These are phyloP conservation scores for Caradrina clavipalpis DNA, from an alignment of 2,888 invertebrate genomes.

Conservation along the genomic window DNA sequence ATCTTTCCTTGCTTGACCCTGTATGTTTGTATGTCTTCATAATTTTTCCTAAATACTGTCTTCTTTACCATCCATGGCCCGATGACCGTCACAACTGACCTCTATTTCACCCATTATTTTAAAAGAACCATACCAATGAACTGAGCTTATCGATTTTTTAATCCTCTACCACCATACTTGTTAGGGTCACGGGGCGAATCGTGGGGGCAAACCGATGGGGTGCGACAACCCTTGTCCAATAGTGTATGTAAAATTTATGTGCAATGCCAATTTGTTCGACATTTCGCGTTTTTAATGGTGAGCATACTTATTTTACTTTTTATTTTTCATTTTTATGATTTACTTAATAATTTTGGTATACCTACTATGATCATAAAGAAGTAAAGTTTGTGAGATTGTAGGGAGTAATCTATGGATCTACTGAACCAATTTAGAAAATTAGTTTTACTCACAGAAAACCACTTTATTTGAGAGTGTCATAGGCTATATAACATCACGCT, in stretches of 20 bases:
- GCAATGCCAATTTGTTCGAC: slow-evolving; percentile 54
- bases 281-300: slow-evolving; percentile 33
- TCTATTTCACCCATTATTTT: slow-evolving; percentile 4
- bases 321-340: too few species aligned
- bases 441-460: too few species aligned
- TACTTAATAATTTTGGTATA: too few species aligned
- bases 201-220: slow-evolving; percentile 74
- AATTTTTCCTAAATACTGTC: not conserved
- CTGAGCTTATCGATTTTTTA: slow-evolving; percentile 70
- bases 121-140: slow-evolving; percentile 24
- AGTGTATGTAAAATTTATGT: slow-evolving; percentile 72
- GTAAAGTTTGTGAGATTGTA: too few species aligned
- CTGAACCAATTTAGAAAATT: too few species aligned
- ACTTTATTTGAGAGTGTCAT: too few species aligned
- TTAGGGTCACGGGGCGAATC: slow-evolving; percentile 62
- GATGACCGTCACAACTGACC: slow-evolving; percentile 49
- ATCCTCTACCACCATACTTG: slow-evolving; percentile 69
- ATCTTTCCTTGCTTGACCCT: too few species aligned
- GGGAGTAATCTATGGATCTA: too few species aligned
- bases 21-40: too few species aligned
- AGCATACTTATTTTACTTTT: slow-evolving; percentile 21
- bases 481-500: too few species aligned
- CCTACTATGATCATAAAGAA: too few species aligned
- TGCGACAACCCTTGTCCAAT: slow-evolving; percentile 69
- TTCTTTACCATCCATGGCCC: not conserved